Base-by-base conservation (phyloP, 2,888 invertebrate genomes). In the Chirona hameri region DNA sequence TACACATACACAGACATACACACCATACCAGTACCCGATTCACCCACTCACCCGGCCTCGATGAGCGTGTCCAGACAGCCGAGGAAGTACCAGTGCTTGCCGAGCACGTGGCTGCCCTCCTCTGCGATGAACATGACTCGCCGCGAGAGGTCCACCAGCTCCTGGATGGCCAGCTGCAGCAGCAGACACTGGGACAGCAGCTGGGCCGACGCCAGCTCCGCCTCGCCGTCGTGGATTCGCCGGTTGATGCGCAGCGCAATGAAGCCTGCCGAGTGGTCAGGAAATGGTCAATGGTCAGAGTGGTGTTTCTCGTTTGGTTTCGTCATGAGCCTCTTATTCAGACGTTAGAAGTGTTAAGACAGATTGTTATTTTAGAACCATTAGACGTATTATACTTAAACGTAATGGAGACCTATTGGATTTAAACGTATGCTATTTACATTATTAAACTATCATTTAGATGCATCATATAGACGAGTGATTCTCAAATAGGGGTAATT, bases 41-140 rank as follows among this genome's bases (percentile, higher is more conserved):
- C 39, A 39, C 39, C 39, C 39, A 0, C 76, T 76, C 24, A 76
- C 76, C 76, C 76, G 1, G 76, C 76, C 46, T 76, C 76, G 39
- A 76, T 39, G 10, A 76, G 76, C 24, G 24, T 46, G 24, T 76
- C 76, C 39, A 76, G 76, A 21, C 76, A 76, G 46, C 76, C 76
- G 24, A 76, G 76, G 76, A 39, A 76, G 76, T 76, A 76, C 76
- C 76, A 76, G 76, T 76, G 76, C 18, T 76, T 76, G 46, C 76
- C 76, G 24, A 76, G 76, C 76, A 76, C 76, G 76, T 76, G 39
- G 24, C 76, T 76, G 39, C 24, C 21, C 39, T 76, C 39, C 12
- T 76, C 76, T 18, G 76, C 76, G 12, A 76, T 39, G 39, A 46
- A 46, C 76, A 76, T 18, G 4, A 76, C 21, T 1, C 76, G 21